A percentile compares a stretch with the other conserved stretches of the same genome.
These are phyloP conservation scores for Cremastinae sp. DNA, from an alignment of 2,888 invertebrate genomes.

Conservation along the genomic window DNA sequence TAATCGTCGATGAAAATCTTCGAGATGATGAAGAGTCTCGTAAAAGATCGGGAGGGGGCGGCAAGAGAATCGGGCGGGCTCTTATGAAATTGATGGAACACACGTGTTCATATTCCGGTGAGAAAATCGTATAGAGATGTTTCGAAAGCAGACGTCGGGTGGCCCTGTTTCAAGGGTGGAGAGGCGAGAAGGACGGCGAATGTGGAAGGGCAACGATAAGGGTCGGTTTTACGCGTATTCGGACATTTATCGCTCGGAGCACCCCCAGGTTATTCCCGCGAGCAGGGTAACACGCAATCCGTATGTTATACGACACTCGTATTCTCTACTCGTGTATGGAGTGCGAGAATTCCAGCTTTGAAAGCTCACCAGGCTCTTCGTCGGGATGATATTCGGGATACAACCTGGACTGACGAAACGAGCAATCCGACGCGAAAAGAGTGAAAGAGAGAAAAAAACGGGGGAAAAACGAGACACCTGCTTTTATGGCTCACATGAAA, in stretches of 20 bases:
- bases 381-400: constrained; percentile 55
- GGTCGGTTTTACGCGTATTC: constrained; percentile 70
- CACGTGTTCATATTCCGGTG: background rate
- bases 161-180: constrained; percentile 1
- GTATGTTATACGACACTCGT: constrained; percentile 64
- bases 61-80: background rate
- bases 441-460: constrained; percentile 6
- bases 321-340: constrained; percentile 55
- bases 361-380: constrained; percentile 45
- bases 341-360: constrained; percentile 62
- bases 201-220: constrained; percentile 52
- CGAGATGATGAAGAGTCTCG: constrained; percentile 1
- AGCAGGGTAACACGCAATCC: constrained; percentile 67
- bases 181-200: constrained; percentile 48
- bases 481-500: constrained; percentile 5
- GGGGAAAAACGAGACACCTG: constrained; percentile 45
- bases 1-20: constrained; percentile 2
- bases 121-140: constrained; percentile 46
- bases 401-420: constrained; percentile 63
- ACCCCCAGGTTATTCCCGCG: constrained; percentile 41
- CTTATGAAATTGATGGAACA: constrained; percentile 33
- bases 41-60: constrained; percentile 10
- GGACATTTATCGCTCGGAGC: constrained; percentile 69
- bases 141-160: constrained; percentile 19
- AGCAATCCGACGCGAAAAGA: constrained; percentile 38